These are phyloP conservation scores for Heteronetta atricapilla DNA, from an alignment of 2,113 vertebrate species.

Conservation along the genomic window DNA sequence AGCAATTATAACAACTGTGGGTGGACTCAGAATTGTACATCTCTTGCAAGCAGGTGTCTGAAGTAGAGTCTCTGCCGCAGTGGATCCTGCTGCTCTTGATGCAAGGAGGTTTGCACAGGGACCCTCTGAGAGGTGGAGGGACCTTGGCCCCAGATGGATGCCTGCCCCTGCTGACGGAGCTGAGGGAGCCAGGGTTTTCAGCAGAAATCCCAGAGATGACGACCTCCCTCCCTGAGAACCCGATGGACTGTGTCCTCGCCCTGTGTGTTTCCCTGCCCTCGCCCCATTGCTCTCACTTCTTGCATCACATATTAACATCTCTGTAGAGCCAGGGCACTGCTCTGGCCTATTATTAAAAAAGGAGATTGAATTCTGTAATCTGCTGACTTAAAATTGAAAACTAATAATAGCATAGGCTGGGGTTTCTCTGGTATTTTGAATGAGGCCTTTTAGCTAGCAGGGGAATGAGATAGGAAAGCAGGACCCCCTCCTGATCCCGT, in stretches of 20 bases:
- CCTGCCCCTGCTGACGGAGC: accelerated
- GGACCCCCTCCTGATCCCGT: not conserved
- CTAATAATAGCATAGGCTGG: not conserved
- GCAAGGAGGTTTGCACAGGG: not conserved
- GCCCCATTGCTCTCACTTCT: not conserved
- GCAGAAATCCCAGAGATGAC: too few species aligned
- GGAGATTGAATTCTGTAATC: not conserved
- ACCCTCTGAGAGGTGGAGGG: not conserved
- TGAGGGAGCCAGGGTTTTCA: accelerated
- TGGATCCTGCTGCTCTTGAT: not conserved
- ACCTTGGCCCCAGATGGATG: accelerated
- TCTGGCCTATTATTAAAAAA: not conserved
- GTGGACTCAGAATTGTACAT: not conserved
- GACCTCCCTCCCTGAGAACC: not conserved
- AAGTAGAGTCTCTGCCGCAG: not conserved
- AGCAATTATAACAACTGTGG: not conserved
- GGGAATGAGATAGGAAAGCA: not conserved
- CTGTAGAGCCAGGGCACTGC: not conserved
- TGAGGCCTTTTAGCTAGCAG: not conserved
- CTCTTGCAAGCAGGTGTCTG: not conserved
- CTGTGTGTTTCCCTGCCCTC: not conserved
- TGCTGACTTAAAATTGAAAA: not conserved
- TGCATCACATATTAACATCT: not conserved
- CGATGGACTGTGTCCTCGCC: not conserved
- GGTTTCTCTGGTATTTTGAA: not conserved